Evolutionary conservation across 2,888 invertebrate genomes (phyloP), one percentile per base, ranked within the genome.

Genomic region (Scaptomyza parva): DNA sequence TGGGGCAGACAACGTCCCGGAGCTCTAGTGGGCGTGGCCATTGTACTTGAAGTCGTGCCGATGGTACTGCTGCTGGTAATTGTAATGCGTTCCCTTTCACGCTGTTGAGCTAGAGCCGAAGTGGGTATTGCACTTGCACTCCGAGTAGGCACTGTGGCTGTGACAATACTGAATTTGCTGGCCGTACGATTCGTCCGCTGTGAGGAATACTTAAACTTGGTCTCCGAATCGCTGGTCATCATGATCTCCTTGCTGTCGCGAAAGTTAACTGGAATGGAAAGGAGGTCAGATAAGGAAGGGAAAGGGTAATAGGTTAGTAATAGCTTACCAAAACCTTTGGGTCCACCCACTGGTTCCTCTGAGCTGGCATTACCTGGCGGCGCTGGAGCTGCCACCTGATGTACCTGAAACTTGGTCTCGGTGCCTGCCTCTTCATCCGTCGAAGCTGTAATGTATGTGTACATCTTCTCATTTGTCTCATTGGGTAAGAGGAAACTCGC

Each of bases 221-320:
- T 90, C 72, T 92, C 91, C 37, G 92, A 91, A 80, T 94, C 94
- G 66, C 94, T 94, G 12, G 94, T 94, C 88, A 94, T 92, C 66
- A 94, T 93, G 2, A 94, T 91, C 78, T 94, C 94, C 69, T 93
- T 93, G 85, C 94, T 94, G 62, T 92, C 92, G 41, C 94, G 94
- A 51, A 91, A 92, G 77, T 94, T 94, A 5, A 92, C 93, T 93
- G 84, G 39, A 72, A 59, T n/a, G 48, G 14, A 37, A 48, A 18
- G 65, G 40, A 28, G 35, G 7, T 65, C 47, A 45, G 24, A 17
- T 30, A 24, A 22, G 3, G 28, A 45, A 1, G 1, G 18, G 2
- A 18, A 5, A 14, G 3, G 8, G 14, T 2, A 37, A 9, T 17
- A 6, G 4, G 1, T 17, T 1, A 17, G 14, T 35, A 0, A 26